These are phyloP conservation scores for Xenus cinereus DNA, from an alignment of 2,113 vertebrate species.

Conservation along the genomic window DNA sequence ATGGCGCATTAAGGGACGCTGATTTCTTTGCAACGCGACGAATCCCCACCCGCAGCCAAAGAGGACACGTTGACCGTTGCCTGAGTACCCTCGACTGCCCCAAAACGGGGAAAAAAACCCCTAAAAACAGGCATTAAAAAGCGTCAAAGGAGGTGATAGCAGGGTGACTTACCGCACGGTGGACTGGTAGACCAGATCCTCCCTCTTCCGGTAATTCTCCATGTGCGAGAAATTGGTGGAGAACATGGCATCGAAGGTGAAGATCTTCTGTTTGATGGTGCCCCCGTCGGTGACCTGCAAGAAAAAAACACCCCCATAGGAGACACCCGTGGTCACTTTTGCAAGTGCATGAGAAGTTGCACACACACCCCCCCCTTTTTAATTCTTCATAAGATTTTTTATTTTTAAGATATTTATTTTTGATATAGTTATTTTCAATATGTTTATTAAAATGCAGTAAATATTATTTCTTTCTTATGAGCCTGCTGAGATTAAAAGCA, in stretches of 20 bases:
- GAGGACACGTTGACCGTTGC: rapidly evolving
- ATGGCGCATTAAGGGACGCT: rapidly evolving
- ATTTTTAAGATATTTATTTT: not conserved
- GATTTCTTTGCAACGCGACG: not conserved
- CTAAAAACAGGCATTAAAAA: not conserved
- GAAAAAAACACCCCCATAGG: not conserved
- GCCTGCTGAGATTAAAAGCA: not conserved
- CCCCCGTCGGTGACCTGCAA: slow-evolving; percentile 87
- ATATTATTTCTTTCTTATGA: not conserved
- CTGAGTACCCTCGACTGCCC: not conserved
- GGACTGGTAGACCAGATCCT: slow-evolving; percentile 90
- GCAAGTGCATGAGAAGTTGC: rapidly evolving
- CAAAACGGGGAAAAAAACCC: not conserved
- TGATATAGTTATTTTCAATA: rapidly evolving
- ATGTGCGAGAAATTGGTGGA: slow-evolving; percentile 89
- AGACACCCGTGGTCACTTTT: rapidly evolving
- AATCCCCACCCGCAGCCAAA: not conserved
- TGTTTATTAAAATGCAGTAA: not conserved
- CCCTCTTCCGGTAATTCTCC: slow-evolving; percentile 83
- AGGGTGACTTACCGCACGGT: slow-evolving; percentile 85
- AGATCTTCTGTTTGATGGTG: slow-evolving; percentile 91
- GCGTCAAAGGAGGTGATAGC: rapidly evolving
- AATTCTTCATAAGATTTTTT: rapidly evolving
- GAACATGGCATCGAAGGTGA: slow-evolving; percentile 93
- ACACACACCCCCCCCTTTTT: rapidly evolving